Evolutionary conservation across 2,888 invertebrate species (phyloP).

Genomic region (Hirtodrosophila duncani): DNA sequence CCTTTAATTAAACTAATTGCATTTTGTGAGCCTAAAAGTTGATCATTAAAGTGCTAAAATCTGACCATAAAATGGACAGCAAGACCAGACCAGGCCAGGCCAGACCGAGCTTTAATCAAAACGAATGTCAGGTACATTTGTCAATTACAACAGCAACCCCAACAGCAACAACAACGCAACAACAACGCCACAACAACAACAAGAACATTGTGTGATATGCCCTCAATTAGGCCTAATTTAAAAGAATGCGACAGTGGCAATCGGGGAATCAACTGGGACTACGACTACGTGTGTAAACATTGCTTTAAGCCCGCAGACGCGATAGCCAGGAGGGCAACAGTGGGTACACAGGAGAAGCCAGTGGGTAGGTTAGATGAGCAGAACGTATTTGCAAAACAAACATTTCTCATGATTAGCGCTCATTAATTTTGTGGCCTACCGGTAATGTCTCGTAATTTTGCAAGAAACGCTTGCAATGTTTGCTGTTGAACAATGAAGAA

Average conservation of each 20-base stretch:
- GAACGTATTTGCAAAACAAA: constrained; percentile 9
- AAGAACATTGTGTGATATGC: constrained; percentile 30
- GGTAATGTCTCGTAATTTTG: constrained; percentile 39
- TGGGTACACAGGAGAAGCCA: constrained; percentile 15
- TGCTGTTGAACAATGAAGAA: not conserved
- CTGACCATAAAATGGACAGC: too few species aligned
- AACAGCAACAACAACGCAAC: constrained; percentile 12
- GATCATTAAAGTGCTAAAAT: not conserved
- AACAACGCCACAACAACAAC: constrained; percentile 11
- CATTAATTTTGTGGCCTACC: constrained; percentile 47
- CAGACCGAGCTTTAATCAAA: too few species aligned
- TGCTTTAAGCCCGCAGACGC: not conserved
- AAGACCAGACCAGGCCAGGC: too few species aligned
- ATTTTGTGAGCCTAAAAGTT: not conserved
- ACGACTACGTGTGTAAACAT: constrained; percentile 32
- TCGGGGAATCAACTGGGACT: constrained; percentile 20
- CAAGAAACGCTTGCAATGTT: not conserved
- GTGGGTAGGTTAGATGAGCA: not conserved
- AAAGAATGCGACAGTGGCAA: constrained; percentile 31
- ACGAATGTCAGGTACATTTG: constrained; percentile 48
- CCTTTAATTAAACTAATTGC: too few species aligned
- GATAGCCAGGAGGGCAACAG: too few species aligned
- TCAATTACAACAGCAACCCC: constrained; percentile 48
- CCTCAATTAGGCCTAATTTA: constrained; percentile 50
- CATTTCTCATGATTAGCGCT: constrained; percentile 58